Percentiles rank a stretch among this genome's conserved stretches.
Conservation (phyloP, 2,888 invertebrate species). For the Xylota segnis region DNA sequence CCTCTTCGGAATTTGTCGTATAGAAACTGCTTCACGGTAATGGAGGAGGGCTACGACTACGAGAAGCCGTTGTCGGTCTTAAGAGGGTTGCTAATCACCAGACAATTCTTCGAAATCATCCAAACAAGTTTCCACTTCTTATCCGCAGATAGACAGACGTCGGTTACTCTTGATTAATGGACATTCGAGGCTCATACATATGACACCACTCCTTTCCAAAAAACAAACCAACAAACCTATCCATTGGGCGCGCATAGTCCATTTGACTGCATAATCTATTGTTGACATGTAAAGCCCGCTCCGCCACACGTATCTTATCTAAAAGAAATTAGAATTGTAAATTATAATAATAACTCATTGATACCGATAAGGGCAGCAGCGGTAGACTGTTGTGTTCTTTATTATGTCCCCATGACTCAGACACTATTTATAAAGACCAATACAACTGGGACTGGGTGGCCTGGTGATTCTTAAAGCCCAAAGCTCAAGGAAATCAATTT, state of each 20-base stretch:
- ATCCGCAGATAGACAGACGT: neutral
- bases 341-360: conserved; percentile 42
- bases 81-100: too few species aligned
- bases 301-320: conserved; percentile 48
- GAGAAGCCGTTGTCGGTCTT: too few species aligned
- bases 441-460: neutral
- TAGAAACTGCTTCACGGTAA: too few species aligned
- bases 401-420: conserved; percentile 11
- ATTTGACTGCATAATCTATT: neutral
- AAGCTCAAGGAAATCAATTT: conserved; percentile 42
- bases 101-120: too few species aligned
- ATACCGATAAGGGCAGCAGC: conserved; percentile 15
- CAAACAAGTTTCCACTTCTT: too few species aligned
- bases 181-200: too few species aligned
- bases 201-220: conserved; percentile 14
- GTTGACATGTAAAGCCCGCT: conserved; percentile 36
- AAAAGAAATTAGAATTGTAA: conserved; percentile 38
- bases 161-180: neutral
- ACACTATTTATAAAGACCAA: conserved; percentile 35
- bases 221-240: neutral
- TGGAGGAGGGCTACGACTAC: too few species aligned
- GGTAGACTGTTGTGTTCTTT: neutral
- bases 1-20: too few species aligned
- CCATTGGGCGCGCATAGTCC: neutral
- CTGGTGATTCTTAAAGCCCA: conserved; percentile 8